A percentile compares a stretch with the other conserved stretches of the same genome.
phyloP scores from a whole-genome alignment of 2,888 invertebrate genomes.

The Orthosia cruda region DNA sequence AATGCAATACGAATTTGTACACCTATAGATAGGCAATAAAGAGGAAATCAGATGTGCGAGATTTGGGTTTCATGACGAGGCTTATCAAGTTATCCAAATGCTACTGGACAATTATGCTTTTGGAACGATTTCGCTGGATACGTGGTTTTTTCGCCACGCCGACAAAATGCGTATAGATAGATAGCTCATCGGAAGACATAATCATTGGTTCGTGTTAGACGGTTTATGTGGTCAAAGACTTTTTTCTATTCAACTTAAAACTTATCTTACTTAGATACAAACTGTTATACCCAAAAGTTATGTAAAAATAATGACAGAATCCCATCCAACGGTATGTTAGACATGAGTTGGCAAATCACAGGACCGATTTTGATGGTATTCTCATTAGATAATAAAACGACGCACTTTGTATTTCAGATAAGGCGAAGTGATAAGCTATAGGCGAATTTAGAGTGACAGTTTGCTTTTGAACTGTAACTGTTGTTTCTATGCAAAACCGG shows the following conservation, averaged over 20 bases:
- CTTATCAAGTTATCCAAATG: background rate
- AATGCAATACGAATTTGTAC: constrained; percentile 13
- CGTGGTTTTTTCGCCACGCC: background rate
- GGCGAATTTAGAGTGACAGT: constrained; percentile 41
- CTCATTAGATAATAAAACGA: constrained; percentile 50
- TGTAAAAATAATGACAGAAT: background rate
- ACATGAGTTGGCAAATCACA: constrained; percentile 26
- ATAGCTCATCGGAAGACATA: background rate
- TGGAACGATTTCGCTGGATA: background rate
- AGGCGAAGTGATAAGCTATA: constrained; percentile 54
- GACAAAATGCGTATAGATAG: background rate
- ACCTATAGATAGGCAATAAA: background rate
- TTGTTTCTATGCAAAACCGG: constrained; percentile 51
- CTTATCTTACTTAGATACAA: background rate
- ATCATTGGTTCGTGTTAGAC: background rate
- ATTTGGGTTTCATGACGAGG: constrained; percentile 17
- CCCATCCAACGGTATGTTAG: background rate
- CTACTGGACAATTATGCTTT: background rate
- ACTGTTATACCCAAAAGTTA: background rate
- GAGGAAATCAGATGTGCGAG: constrained; percentile 13
- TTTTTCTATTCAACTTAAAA: constrained; percentile 7
- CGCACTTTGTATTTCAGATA: constrained; percentile 57
- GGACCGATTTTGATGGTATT: constrained; percentile 44
- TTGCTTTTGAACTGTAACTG: constrained; percentile 26
- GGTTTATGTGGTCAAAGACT: background rate